Evolutionary conservation across 2,888 invertebrate species (phyloP), one percentile per base, ranked within the genome.

Genomic region (Chesias legatella): DNA sequence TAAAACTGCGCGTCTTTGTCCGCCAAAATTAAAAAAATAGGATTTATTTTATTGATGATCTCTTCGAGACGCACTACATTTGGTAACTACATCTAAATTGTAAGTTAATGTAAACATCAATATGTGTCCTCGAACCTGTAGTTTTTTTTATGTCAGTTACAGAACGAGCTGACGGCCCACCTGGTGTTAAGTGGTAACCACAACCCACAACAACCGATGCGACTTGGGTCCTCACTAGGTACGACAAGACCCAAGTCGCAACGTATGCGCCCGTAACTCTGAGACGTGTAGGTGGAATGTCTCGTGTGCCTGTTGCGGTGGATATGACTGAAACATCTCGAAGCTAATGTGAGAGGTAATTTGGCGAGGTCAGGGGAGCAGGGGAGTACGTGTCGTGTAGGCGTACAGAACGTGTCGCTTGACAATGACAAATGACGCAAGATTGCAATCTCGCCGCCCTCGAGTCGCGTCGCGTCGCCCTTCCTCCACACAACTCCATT

Each of bases 361-460:
- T 84, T 80, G 68, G 76, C 69, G 69, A 77, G 81, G 79, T 80
- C 80, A 79, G 65, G 63, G 53, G 57, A 58, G 56, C 80, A 79
- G 65, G 63, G 53, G 57, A 58, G 56, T 47, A 56, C 51, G 63
- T 31, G 34, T 26, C 25, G 33, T 60, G 81, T 79, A 79, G 81
- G 80, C 73, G 78, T 72, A 60, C 62, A 67, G 66, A 63, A 67
- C 65, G 67, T 73, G 70, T 67, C 75, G 68, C 64, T 62, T 91
- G 93, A 93, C 93, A 92, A 90, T 93, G 93, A 93, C 92, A 92
- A 93, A 93, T 93, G 92, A 92, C 86, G 80, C 84, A 81, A 92
- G 92, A 93, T 93, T 91, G 90, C 90, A 91, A 93, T 93, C 93
- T 91, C 86, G 89, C 81, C 86, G 88, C 89, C 85, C 83, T 83